Base-by-base conservation (phyloP, 2,888 invertebrate species). In the Lithophane socia region DNA sequence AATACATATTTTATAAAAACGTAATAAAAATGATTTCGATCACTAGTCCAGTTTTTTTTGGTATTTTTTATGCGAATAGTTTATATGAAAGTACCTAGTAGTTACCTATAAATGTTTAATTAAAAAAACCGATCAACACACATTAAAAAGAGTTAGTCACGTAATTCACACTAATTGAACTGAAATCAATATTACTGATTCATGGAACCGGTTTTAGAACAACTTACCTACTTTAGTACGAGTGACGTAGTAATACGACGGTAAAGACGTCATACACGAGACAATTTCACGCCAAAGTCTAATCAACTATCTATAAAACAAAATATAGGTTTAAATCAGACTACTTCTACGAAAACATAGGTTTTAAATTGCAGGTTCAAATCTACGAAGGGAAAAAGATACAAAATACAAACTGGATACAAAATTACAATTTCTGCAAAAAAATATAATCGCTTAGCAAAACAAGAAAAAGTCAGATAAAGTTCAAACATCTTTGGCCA, bases 401-500 rank as follows among this genome's bases (percentile, higher is more conserved):
- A 29, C 29, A 29, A 29, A 29, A 29, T 29, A 29, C 29, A 60
- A 47, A 75, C 2, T 52, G 52, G 49, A 67, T 78, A 64, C 44
- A 87, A 65, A 63, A 66, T 58, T 63, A 79, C 66, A 75, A 63
- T 65, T 58, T 72, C 49, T 67, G 60, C 66, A 80, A 74, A 73
- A 70, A 60, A 63, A 73, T 61, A 0, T 74, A 18, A 68, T 88
- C 87, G 87, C 87, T 73, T 82, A 29, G 87, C 87, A 74, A 75
- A 80, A 73, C 0, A 72, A 65, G 56, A 37, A 78, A 76, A 37
- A 47, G 42, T 24, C 37, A 44, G 42, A 63, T 75, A 67, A 64
- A 54, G 2, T 37, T 47, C 47, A 73, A 56, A 82, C 80, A 93
- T 95, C 95, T 95, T 95, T 95, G 94, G 95, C 94, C 94, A 95